Percentiles rank a stretch among this genome's conserved stretches.
Evolutionary conservation across 2,888 invertebrate species (phyloP).

Genomic region (Venustoraphidia nigricollis): DNA sequence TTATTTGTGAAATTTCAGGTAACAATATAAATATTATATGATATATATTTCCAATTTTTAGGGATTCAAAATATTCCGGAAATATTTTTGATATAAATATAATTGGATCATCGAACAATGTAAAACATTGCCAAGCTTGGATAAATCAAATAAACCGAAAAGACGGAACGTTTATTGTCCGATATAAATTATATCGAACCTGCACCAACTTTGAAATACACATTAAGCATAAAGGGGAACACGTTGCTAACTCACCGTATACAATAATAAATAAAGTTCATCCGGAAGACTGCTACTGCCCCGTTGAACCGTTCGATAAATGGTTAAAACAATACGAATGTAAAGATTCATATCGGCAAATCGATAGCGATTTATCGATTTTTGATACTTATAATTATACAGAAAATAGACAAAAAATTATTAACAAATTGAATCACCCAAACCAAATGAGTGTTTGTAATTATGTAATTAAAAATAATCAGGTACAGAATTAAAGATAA

Average conservation of each 20-base stretch:
- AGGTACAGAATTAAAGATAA: constrained; percentile 24
- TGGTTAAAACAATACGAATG: constrained; percentile 60
- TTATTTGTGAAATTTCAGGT: no score
- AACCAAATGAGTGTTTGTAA: constrained; percentile 79
- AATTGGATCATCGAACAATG: constrained; percentile 33
- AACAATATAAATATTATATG: background rate
- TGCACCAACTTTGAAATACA: constrained; percentile 55
- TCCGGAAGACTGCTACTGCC: constrained; percentile 77
- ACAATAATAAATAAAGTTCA: constrained; percentile 48
- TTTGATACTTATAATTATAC: constrained; percentile 60
- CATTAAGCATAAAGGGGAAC: constrained; percentile 44
- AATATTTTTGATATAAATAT: constrained; percentile 36
- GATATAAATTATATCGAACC: constrained; percentile 65
- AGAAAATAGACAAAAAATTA: constrained; percentile 40
- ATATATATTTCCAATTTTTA: constrained; percentile 17
- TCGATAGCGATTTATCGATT: constrained; percentile 49
- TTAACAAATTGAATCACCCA: constrained; percentile 59
- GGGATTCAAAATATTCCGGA: constrained; percentile 38
- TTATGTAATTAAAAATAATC: constrained; percentile 70
- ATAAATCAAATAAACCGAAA: constrained; percentile 63
- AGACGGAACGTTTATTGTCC: constrained; percentile 69
- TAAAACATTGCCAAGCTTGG: constrained; percentile 53
- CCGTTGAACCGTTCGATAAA: constrained; percentile 37
- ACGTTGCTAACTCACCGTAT: constrained; percentile 49
- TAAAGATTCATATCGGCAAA: constrained; percentile 44